phyloP scores from a whole-genome alignment of 2,888 invertebrate species.

The Sycophila texana region DNA sequence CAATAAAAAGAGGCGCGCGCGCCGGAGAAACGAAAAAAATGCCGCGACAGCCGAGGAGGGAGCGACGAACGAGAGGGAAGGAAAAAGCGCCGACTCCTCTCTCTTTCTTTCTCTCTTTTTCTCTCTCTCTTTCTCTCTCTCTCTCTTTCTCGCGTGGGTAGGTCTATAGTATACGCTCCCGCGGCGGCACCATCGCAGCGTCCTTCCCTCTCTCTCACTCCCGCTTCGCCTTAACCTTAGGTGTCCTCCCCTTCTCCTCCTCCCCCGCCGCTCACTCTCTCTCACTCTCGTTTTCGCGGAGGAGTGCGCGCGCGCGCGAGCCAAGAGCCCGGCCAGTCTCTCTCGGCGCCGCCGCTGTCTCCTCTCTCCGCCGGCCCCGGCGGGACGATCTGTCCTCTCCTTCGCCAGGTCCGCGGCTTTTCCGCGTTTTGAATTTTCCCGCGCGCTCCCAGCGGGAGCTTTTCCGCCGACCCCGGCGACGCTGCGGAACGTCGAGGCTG shows the following conservation, averaged over 20 bases:
- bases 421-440: conserved; percentile 13
- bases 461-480: not conserved
- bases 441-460: not conserved
- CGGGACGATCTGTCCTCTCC: not conserved
- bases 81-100: conserved; percentile 18
- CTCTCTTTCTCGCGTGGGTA: conserved; percentile 41
- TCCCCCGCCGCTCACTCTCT: conserved; percentile 21
- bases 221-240: conserved; percentile 50
- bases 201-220: conserved; percentile 48
- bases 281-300: conserved; percentile 51
- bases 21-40: conserved; percentile 30
- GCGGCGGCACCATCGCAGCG: too few species aligned
- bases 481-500: too few species aligned
- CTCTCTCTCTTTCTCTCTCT: conserved; percentile 46
- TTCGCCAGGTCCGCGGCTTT: conserved; percentile 5
- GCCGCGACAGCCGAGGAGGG: conserved; percentile 16
- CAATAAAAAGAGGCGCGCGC: conserved; percentile 24
- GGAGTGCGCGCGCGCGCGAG: not conserved
- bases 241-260: conserved; percentile 45
- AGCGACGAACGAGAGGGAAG: conserved; percentile 6
- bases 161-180: too few species aligned
- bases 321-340: conserved; percentile 4
- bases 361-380: conserved; percentile 39
- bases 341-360: conserved; percentile 40
- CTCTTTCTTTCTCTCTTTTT: conserved; percentile 35